Conservation (phyloP, 92 coral and sea anemone genomes). For the Muricea muricata region DNA sequence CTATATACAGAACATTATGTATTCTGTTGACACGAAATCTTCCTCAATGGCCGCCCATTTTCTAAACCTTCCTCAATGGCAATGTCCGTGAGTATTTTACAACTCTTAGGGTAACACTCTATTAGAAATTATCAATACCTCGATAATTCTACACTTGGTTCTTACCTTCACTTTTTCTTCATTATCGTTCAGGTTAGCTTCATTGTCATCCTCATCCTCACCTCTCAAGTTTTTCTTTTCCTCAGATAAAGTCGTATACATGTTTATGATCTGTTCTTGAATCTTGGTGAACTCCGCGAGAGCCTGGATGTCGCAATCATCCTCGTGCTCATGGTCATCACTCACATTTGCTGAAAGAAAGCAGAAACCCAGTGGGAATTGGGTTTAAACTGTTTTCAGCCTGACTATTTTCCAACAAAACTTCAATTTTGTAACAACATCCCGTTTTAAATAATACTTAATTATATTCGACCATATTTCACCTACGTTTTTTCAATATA, state of each 20-base stretch:
- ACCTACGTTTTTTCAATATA: constrained; percentile 73
- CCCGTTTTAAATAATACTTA: not conserved
- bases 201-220: constrained; percentile 18
- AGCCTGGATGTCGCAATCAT: constrained; percentile 66
- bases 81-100: too few relatives aligned
- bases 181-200: not conserved
- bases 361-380: too few relatives aligned
- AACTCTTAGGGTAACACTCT: too few relatives aligned
- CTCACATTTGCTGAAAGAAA: constrained; percentile 32
- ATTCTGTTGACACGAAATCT: too few relatives aligned
- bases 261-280: constrained; percentile 75
- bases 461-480: not conserved
- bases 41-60: too few relatives aligned
- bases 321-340: constrained; percentile 75
- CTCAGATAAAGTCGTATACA: constrained; percentile 66
- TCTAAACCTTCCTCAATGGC: too few relatives aligned
- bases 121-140: too few relatives aligned
- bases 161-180: constrained; percentile 23
- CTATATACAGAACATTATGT: too few relatives aligned
- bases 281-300: constrained; percentile 70
- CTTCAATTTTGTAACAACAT: too few relatives aligned
- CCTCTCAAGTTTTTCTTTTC: constrained; percentile 33
- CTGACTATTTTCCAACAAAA: too few relatives aligned
- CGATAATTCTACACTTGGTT: too few relatives aligned
- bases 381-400: too few relatives aligned